Evolutionary conservation across 2,888 invertebrate species (phyloP), one percentile per base, ranked within the genome.

Genomic region (Agrotis segetum): DNA sequence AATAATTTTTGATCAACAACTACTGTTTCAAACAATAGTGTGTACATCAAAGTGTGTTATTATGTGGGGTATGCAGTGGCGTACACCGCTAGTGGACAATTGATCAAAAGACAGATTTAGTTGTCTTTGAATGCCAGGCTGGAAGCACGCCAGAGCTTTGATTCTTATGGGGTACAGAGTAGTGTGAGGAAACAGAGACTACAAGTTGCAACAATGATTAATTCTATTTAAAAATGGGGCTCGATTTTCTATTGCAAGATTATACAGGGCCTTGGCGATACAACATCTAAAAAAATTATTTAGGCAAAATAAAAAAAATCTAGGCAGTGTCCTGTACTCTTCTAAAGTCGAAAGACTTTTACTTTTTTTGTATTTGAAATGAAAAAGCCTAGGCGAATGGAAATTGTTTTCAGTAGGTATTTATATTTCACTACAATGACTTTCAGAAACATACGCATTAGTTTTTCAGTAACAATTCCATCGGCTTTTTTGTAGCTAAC

Each of bases 91-190:
- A 88, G 86, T 87, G 88, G 87, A 90, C 90, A 89, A 87, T 87
- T 88, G 88, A 91, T 90, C 91, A 90, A 90, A 91, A 88, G 89
- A 87, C 86, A 87, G 88, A 90, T 91, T 86, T 88, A 90, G 86
- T 89, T 89, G 88, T 92, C 90, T 92, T 87, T 86, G 85, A 84
- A 81, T 85, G 83, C 82, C 76, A 79, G 71, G n/a, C 85, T 85
- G 85, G 92, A 92, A 77, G 78, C 70, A 76, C 86, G 92, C 92
- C 92, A 93, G 89, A 76, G 88, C 92, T 93, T 93, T 91, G 92
- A 91, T 92, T 93, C 91, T 89, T 85, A 81, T 71, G 68, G 71
- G 72, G 50, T 73, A 71, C 72, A 92, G 93, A 90, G 85, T 87
- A 89, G 60, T 61, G 63, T 6, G 1, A 4, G 9, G 1, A 14